Conservation (phyloP, 37 sponge, comb jelly and placozoan genomes). For the Chondrilla cf. caribensis region DNA sequence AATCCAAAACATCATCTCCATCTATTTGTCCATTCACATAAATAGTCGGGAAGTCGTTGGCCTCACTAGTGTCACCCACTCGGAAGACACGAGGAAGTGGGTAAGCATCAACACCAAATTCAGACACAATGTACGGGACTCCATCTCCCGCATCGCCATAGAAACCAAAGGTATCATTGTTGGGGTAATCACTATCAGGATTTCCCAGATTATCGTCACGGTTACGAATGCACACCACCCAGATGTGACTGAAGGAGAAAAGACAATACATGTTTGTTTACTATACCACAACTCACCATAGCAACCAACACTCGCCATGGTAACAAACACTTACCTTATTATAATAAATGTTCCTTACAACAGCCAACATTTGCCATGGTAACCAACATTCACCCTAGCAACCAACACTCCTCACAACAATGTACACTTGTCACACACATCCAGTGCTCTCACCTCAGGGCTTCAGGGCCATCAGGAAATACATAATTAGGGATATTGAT, state of each 20-base stretch:
- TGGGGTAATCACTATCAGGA: constrained; percentile 5
- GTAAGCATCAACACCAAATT: not conserved
- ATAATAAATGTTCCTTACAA: no score
- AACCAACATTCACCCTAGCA: no score
- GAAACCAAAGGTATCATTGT: constrained; percentile 2
- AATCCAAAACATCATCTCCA: not conserved
- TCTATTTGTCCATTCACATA: not conserved
- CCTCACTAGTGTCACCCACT: not conserved
- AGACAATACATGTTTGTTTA: no score
- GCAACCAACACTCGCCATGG: no score
- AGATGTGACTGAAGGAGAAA: not conserved
- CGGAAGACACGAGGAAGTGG: not conserved
- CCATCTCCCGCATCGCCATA: not conserved
- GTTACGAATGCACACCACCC: not conserved
- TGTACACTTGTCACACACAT: not conserved
- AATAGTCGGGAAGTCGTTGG: not conserved
- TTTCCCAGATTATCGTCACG: not conserved
- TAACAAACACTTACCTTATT: no score
- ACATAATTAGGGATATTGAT: not conserved
- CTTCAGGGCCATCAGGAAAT: not conserved
- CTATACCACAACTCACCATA: no score
- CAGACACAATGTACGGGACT: constrained; percentile 4
- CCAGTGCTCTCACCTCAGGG: not conserved
- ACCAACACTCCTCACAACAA: not conserved
- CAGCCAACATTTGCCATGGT: no score